A percentile compares a stretch with the other conserved stretches of the same genome.
Conservation (phyloP, 2,113 vertebrate species). For the Poeciliopsis retropinna region DNA sequence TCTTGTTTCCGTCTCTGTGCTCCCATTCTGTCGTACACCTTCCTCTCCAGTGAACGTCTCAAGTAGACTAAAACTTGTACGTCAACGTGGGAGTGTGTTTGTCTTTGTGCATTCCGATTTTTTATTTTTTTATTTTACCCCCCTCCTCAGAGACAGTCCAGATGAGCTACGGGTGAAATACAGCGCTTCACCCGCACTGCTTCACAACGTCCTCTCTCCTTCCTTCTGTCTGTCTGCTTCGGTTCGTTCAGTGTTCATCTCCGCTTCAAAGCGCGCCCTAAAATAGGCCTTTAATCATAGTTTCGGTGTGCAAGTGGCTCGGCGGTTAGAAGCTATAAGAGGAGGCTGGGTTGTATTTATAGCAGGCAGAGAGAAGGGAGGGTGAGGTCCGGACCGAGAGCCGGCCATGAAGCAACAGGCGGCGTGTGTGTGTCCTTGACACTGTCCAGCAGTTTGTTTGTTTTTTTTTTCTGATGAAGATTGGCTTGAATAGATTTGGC, state of each 20-base stretch:
- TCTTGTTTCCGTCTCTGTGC: conserved; percentile 41
- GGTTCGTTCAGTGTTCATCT: conserved; percentile 35
- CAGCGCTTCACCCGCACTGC: conserved; percentile 10
- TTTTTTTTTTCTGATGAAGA: conserved; percentile 14
- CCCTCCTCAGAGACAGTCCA: conserved; percentile 52
- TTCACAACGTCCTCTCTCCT: conserved; percentile 18
- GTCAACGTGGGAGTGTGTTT: conserved; percentile 34
- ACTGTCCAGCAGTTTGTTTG: neutral
- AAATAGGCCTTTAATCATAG: conserved; percentile 84
- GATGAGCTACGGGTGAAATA: conserved; percentile 19
- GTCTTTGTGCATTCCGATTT: conserved; percentile 18
- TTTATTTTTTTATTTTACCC: conserved; percentile 15
- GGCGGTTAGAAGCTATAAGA: conserved; percentile 78
- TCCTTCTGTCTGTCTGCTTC: conserved; percentile 43
- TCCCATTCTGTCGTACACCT: conserved; percentile 74
- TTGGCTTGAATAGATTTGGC: neutral
- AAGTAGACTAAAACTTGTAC: conserved; percentile 40
- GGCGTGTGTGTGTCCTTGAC: neutral
- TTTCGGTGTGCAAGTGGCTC: conserved; percentile 69
- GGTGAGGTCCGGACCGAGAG: conserved; percentile 39
- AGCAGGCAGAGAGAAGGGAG: conserved; percentile 56
- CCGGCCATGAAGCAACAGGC: conserved; percentile 41
- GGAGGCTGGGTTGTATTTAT: conserved; percentile 79
- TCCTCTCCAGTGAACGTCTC: conserved; percentile 56
- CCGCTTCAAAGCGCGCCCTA: conserved; percentile 76